Base-by-base conservation (phyloP, 2,888 invertebrate genomes). In the Synanthedon andrenaeformis region DNA sequence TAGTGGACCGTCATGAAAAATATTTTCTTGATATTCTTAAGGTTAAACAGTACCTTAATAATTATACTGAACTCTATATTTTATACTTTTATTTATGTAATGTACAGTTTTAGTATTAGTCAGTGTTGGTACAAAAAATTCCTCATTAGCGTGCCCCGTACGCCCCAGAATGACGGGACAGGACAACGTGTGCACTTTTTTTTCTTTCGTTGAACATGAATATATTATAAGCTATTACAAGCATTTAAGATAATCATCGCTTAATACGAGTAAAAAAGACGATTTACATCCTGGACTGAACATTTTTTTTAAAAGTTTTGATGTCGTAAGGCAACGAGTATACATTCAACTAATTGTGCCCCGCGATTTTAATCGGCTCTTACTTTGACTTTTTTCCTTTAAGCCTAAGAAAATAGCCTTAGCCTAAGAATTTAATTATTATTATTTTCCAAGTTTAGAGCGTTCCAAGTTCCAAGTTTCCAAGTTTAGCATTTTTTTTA, bases 161-260 rank as follows among this genome's bases (percentile, higher is more conserved):
- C 12, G 45, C 4, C 59, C 59, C 56, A 35, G 35, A 28, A 35
- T 35, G 35, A 35, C 35, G 35, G 35, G 10, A 58, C 55, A 19
- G 59, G 62, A 62, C 59, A 60, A 59, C 52, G 42, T 41, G 63
- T 59, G 58, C 57, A 57, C 23, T 23, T 57, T 55, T 68, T 79
- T 81, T 81, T 75, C 77, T 66, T 62, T 62, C 61, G 67, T 70
- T 66, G 62, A 73, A 68, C 60, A 66, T 17, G 74, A 72, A 82
- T 78, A 77, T 70, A 80, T 82, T 82, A 82, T 67, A 66, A 71
- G 65, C 76, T 69, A 82, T 83, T 82, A 84, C 79, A 73, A 77
- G 72, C 78, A 76, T 80, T 82, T 84, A 79, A 74, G 82, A 84
- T 81, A 75, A 69, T 56, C 59, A 82, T 83, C 82, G 72, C 61